These are phyloP conservation scores for Epizoanthus fatuus DNA, from an alignment of 92 coral and sea anemone genomes.

Conservation along the genomic window DNA sequence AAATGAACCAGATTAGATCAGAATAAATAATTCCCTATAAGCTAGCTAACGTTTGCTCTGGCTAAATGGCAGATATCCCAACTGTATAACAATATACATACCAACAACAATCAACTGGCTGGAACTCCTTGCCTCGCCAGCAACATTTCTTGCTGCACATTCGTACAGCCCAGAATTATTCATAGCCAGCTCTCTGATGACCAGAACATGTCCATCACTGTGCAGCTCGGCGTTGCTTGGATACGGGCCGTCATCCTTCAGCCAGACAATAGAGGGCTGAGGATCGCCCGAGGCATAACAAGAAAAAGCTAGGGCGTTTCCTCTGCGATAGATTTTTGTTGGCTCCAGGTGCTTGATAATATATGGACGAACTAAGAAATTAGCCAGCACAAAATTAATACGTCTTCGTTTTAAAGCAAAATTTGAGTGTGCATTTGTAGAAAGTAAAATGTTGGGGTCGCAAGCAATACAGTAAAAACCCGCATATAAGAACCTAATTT, in stretches of 20 bases:
- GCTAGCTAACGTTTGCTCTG: too few species aligned
- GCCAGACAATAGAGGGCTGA: conserved; percentile 5
- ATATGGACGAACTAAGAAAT: neutral
- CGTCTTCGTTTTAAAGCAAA: too few species aligned
- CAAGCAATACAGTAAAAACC: too few species aligned
- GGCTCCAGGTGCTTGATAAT: conserved; percentile 2
- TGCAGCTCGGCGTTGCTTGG: conserved; percentile 1
- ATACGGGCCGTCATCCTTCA: neutral
- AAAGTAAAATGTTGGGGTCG: too few species aligned
- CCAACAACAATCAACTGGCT: conserved; percentile 2
- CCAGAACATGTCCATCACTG: conserved; percentile 1
- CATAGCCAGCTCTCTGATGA: neutral
- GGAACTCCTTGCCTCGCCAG: neutral
- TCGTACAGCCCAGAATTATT: conserved; percentile 21
- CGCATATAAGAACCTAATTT: too few species aligned
- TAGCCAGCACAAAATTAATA: too few species aligned
- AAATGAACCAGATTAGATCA: too few species aligned
- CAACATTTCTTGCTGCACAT: conserved; percentile 7
- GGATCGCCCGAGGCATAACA: conserved; percentile 25
- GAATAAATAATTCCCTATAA: too few species aligned
- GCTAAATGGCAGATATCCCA: too few species aligned
- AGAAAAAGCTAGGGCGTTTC: neutral
- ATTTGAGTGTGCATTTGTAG: too few species aligned
- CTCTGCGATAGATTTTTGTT: neutral
- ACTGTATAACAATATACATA: neutral